Base-by-base conservation (phyloP, 1,140 invertebrate species). In the Bombus impatiens region DNA sequence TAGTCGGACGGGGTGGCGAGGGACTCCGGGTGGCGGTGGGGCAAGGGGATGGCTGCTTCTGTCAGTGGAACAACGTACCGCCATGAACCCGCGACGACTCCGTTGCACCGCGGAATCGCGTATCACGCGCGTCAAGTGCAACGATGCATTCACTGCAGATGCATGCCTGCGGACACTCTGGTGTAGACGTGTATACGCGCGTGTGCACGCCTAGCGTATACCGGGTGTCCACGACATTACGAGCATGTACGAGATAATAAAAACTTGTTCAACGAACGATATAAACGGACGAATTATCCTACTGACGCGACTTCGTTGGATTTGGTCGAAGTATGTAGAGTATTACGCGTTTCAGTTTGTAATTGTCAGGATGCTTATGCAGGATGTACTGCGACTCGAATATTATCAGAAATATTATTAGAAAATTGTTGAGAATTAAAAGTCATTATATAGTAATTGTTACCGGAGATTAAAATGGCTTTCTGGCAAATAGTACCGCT, bases 51-150 rank as follows among this genome's bases (percentile, higher is more conserved):
- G n/a, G 32, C 15, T 9, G 65, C 85, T 88, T 91, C 90, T 91
- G 90, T 93, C 93, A 94, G 92, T 94, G 92, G 94, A 94, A 94
- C 93, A 93, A 93, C 90, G 93, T 93, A 91, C 93, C 91, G 90
- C 94, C 93, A 90, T 94, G 94, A 94, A 94, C 94, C 86, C 93
- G 65, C 86, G 70, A 83, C 80, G 78, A 88, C 88, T 88, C 89
- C 90, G 86, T 90, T 67, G 82, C 89, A 93, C 90, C 89, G 90
- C 89, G 90, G 91, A 91, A 94, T 94, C 92, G 93, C 91, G 90
- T 93, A 92, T 93, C 93, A 92, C 90, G 89, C 91, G 91, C 93
- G 92, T 94, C 93, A 93, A 94, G 93, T 93, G 93, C 93, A 94
- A 92, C 93, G 92, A 94, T 93, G 92, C 93, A 93, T 93, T 94